Evolutionary conservation across 2,888 invertebrate species (phyloP).

Genomic region (Girardia tigrina): DNA sequence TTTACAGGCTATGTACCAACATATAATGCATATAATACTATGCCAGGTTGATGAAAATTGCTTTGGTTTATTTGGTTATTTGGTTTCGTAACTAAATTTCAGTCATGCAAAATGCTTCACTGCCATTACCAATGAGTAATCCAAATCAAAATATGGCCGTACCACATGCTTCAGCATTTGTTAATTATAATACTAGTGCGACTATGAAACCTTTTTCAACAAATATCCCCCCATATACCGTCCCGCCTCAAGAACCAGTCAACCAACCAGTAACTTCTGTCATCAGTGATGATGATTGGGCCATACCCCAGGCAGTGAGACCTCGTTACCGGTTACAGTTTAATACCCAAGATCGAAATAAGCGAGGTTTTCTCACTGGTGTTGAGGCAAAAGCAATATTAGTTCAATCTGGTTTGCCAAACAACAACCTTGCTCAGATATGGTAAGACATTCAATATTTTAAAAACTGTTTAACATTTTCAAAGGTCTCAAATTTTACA

Average conservation of each 20-base stretch:
- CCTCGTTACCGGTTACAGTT: slow-evolving; percentile 83
- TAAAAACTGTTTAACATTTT: not conserved
- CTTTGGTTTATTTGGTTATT: too few relatives aligned
- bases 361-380: slow-evolving; percentile 67
- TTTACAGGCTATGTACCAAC: not conserved
- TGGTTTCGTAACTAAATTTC: not conserved
- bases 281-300: slow-evolving; percentile 60
- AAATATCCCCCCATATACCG: not conserved
- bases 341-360: slow-evolving; percentile 72
- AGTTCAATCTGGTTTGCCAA: slow-evolving; percentile 78
- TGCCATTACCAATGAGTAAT: not conserved
- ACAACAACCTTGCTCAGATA: slow-evolving; percentile 74
- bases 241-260: not conserved
- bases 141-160: not conserved
- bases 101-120: not conserved
- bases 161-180: not conserved
- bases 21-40: not conserved
- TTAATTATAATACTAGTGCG: not conserved
- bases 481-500: not conserved
- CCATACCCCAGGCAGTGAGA: slow-evolving; percentile 67
- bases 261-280: not conserved
- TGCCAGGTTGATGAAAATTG: not conserved
- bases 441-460: slow-evolving; percentile 56
- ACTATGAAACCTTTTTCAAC: slow-evolving; percentile 27
- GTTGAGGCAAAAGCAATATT: slow-evolving; percentile 80